Evolutionary conservation across 1,140 invertebrate species (phyloP), one percentile per base, ranked within the genome.

Genomic region (Diachasmimorpha longicaudata): DNA sequence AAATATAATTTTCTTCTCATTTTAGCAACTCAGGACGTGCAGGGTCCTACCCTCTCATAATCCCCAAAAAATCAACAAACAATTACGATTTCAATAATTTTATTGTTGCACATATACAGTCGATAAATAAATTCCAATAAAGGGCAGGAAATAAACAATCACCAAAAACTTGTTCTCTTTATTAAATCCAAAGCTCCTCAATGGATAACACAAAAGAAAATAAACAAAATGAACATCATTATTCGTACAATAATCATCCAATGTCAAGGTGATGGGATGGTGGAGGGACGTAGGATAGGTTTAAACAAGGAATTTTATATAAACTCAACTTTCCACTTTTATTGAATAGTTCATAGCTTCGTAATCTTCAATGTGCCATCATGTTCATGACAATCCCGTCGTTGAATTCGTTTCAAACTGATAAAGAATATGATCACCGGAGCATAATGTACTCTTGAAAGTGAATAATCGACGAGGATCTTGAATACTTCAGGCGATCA

Each of bases 401-500:
- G 78, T 82, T 75, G 77, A 85, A 55, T 46, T 80, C 79, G 83
- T 52, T 16, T 52, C 76, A 82, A 81, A 87, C 81, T 85, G 86
- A 89, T 86, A 87, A 89, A 89, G 87, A 88, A 89, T 88, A 88
- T 88, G 86, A 88, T 88, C 86, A 75, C 37, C 69, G 14, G 36
- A 36, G 14, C 13, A 31, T 48, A 46, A 31, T 70, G 37, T 11
- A 70, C n/a, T 42, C 21, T 39, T 71, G 39, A 31, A 71, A 46
- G 14, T 71, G 48, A 52, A 16, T 16, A 48, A 44, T 48, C 23
- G 39, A n/a, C 10, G 36, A 71, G 1, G 4, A 37, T 85, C 81
- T 84, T 85, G 78, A 82, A 81, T 79, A 36, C 16, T 82, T 80
- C 58, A 66, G 21, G 58, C 36, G 23, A 19, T 5, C 16, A 31